Evolutionary conservation across 35 echinoderm and acorn worm species (phyloP).

Genomic region (Hemicentrotus pulcherrimus): DNA sequence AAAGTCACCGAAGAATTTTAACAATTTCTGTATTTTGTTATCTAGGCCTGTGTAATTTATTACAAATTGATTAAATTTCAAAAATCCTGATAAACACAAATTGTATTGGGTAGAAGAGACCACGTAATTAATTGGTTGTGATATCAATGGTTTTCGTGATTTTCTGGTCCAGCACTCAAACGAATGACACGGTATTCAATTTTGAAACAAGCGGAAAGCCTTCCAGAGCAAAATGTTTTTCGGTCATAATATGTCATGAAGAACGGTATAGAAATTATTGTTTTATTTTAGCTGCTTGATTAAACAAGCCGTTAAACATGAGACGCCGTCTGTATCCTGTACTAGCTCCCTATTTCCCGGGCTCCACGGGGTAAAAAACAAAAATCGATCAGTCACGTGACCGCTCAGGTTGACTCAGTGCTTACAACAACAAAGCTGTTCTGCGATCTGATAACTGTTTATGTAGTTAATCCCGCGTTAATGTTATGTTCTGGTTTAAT

Average conservation of each 20-base stretch:
- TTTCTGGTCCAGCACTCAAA: not conserved
- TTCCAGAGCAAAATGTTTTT: not conserved
- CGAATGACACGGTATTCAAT: not conserved
- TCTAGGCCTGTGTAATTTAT: too few species aligned
- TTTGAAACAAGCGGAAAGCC: not conserved
- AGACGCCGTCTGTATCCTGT: not conserved
- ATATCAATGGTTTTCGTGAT: not conserved
- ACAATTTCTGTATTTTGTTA: too few species aligned
- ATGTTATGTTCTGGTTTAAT: slow-evolving; percentile 25
- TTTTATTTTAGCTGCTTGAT: not conserved
- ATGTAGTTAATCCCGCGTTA: not conserved
- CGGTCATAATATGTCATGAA: not conserved
- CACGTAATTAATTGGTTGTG: too few species aligned
- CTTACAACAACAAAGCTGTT: slow-evolving; percentile 3
- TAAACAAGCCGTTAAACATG: not conserved
- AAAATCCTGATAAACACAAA: too few species aligned
- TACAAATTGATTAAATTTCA: too few species aligned
- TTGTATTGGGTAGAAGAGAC: too few species aligned
- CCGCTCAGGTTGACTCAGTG: not conserved
- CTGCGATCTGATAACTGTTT: slow-evolving; percentile 25
- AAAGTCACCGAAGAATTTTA: too few species aligned
- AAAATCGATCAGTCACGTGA: not conserved
- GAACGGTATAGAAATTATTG: not conserved
- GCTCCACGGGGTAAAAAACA: not conserved
- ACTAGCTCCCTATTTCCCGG: slow-evolving; percentile 14